phyloP scores from a whole-genome alignment of 2,797 vertebrate species.

The Helicolenus hilgendorfi region DNA sequence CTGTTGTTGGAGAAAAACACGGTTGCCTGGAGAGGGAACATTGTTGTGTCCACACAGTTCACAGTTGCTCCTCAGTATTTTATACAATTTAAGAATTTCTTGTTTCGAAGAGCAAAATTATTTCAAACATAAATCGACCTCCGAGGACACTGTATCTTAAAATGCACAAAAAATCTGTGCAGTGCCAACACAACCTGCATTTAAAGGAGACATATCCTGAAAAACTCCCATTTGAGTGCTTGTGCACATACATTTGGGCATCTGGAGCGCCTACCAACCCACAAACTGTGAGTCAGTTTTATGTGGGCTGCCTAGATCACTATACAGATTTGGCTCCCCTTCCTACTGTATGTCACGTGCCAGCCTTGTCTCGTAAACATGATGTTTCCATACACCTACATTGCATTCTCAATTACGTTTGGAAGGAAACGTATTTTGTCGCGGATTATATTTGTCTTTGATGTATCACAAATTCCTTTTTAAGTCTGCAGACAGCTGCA shows the following conservation, averaged over 20 bases:
- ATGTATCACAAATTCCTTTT: no score
- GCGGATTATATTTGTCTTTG: no score
- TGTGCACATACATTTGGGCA: not conserved
- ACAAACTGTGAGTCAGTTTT: not conserved
- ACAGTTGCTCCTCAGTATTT: conserved; percentile 36
- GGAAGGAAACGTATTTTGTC: no score
- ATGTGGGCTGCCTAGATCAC: not conserved
- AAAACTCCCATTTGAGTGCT: no score
- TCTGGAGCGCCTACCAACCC: not conserved
- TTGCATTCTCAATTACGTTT: no score
- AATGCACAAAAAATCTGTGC: not conserved
- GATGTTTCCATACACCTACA: no score
- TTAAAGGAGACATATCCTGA: no score
- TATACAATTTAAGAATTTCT: conserved; percentile 31
- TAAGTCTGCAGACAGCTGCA: no score
- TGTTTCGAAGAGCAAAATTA: conserved; percentile 3
- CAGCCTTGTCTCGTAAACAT: no score
- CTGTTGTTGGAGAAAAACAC: conserved; percentile 65
- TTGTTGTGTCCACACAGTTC: conserved; percentile 72
- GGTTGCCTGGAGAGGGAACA: conserved; percentile 80
- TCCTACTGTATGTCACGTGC: no score
- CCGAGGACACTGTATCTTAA: not conserved
- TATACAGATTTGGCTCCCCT: no score
- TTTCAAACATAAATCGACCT: conserved; percentile 39
- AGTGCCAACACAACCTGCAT: conserved; percentile 23